Evolutionary conservation across 2,888 invertebrate species (phyloP).

Genomic region (Lomographa bimaculata): DNA sequence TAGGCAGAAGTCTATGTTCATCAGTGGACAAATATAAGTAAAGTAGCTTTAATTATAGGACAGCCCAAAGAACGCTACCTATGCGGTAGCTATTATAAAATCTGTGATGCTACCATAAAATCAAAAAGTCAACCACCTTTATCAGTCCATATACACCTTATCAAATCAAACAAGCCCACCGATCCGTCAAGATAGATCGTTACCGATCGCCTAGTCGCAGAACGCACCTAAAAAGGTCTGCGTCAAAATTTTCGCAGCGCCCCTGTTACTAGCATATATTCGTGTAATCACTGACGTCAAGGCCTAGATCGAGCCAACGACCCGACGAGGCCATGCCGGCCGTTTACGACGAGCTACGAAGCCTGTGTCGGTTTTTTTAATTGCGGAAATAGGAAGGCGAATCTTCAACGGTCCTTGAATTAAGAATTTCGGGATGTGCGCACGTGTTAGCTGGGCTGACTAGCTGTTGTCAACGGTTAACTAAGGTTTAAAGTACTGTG

Average conservation of each 20-base stretch:
- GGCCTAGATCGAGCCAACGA: constrained; percentile 63
- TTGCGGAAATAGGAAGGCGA: constrained; percentile 35
- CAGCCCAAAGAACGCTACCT: no score
- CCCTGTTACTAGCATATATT: constrained; percentile 42
- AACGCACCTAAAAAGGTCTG: constrained; percentile 21
- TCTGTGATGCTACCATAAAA: no score
- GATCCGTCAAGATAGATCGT: constrained; percentile 18
- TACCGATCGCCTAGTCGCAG: constrained; percentile 11
- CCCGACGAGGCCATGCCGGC: constrained; percentile 63
- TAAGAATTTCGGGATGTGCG: constrained; percentile 24
- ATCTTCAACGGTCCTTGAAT: constrained; percentile 34
- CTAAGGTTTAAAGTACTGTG: no score
- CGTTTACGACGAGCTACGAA: constrained; percentile 41
- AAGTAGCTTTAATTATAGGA: no score
- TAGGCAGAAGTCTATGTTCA: no score
- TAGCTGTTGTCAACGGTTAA: no score
- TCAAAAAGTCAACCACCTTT: constrained; percentile 21
- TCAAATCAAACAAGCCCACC: constrained; percentile 12
- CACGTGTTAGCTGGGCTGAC: neutral
- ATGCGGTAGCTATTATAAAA: no score
- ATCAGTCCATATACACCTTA: constrained; percentile 23
- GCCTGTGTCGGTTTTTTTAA: constrained; percentile 30
- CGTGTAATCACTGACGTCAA: constrained; percentile 52
- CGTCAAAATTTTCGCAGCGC: constrained; percentile 27
- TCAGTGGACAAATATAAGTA: no score